A percentile compares a stretch with the other conserved stretches of the same genome.
Conservation (phyloP, 2,797 vertebrate genomes). For the Danio aesculapii region DNA sequence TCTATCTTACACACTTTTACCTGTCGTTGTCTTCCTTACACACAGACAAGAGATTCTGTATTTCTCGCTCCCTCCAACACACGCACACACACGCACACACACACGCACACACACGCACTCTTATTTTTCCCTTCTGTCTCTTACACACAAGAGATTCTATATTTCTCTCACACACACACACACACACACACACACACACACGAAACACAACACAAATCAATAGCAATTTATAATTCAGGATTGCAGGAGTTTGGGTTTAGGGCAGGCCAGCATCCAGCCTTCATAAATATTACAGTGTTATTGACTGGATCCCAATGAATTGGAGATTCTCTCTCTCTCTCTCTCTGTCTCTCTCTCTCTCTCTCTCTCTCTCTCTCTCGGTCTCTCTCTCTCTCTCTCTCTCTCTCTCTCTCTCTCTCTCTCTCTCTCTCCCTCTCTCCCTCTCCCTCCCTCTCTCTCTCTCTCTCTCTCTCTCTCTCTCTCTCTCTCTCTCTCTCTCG, state of each 20-base stretch:
- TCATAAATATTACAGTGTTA: constrained; percentile 88
- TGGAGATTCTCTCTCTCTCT: constrained; percentile 73
- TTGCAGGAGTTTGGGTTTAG: constrained; percentile 84
- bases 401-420: too few species aligned
- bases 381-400: not conserved
- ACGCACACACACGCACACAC: too few species aligned
- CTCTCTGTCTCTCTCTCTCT: constrained; percentile 37
- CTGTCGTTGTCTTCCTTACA: too few species aligned
- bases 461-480: constrained; percentile 15
- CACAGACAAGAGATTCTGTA: too few species aligned
- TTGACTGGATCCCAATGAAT: constrained; percentile 85
- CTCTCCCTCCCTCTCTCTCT: too few species aligned
- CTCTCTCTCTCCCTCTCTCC: too few species aligned
- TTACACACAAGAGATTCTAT: not conserved
- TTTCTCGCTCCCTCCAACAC: too few species aligned
- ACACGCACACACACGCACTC: too few species aligned
- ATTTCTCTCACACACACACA: constrained; percentile 53
- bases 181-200: constrained; percentile 67
- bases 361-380: too few species aligned
- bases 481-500: not conserved
- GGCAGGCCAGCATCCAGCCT: constrained; percentile 81
- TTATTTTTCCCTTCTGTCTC: too few species aligned
- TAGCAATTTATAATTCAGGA: constrained; percentile 86
- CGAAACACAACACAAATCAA: constrained; percentile 80
- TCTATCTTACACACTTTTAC: too few species aligned